Percentiles rank a stretch among this genome's conserved stretches.
phyloP scores from a whole-genome alignment of 2,888 invertebrate species.

The Harmothoe impar region DNA sequence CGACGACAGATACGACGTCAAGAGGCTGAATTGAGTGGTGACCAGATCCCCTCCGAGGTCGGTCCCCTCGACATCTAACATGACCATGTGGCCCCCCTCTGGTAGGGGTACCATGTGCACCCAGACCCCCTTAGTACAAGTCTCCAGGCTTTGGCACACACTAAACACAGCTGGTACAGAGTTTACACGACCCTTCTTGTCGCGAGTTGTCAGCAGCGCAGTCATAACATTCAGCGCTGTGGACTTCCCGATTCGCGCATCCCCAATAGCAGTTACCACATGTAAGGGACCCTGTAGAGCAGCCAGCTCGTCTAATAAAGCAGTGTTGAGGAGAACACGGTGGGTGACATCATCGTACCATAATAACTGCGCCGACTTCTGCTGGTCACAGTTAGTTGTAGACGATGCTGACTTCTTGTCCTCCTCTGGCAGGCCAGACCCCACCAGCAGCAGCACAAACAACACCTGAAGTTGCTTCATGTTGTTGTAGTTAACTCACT shows the following conservation, averaged over 20 bases:
- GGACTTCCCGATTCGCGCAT: constrained; percentile 43
- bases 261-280: constrained; percentile 45
- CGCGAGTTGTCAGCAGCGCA: not conserved
- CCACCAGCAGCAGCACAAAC: not conserved
- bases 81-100: constrained; percentile 23
- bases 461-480: not conserved
- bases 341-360: constrained; percentile 15
- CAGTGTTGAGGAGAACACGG: constrained; percentile 25
- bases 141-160: constrained; percentile 54
- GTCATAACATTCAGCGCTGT: constrained; percentile 48
- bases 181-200: constrained; percentile 41
- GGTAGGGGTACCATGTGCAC: constrained; percentile 29
- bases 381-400: not conserved
- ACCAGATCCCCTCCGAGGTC: constrained; percentile 44
- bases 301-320: not conserved
- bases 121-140: constrained; percentile 52
- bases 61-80: constrained; percentile 42
- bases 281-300: constrained; percentile 18
- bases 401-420: not conserved
- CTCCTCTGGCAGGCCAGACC: not conserved
- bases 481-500: not conserved
- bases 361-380: not conserved
- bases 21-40: constrained; percentile 53
- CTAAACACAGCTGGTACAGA: constrained; percentile 41
- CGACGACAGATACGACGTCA: not conserved